Conservation (phyloP, 1,140 invertebrate species). For the Pogonomyrmex barbatus region DNA sequence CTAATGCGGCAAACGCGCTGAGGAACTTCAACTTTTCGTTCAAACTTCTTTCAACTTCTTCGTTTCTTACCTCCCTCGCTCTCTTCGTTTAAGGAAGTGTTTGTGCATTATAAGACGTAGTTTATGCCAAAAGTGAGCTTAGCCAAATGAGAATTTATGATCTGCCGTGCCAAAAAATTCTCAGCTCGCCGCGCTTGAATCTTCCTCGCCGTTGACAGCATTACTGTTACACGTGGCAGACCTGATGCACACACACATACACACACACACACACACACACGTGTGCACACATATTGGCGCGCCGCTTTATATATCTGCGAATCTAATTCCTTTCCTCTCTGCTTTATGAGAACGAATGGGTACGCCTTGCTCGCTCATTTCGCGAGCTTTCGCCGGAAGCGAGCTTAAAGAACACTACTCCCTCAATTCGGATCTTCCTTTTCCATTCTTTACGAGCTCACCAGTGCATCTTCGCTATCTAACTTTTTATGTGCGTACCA, state of each 20-base stretch:
- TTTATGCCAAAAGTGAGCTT: constrained; percentile 58
- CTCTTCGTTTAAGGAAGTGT: constrained; percentile 22
- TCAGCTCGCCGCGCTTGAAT: not conserved
- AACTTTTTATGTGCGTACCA: not conserved
- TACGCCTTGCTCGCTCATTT: constrained; percentile 50
- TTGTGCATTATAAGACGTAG: constrained; percentile 49
- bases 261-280: not conserved
- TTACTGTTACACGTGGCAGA: constrained; percentile 15
- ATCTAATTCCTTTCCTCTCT: constrained; percentile 56
- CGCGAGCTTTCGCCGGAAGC: constrained; percentile 16
- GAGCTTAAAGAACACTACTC: constrained; percentile 31
- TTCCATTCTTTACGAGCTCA: constrained; percentile 35
- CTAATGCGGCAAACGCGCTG: not conserved
- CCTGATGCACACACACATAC: not conserved
- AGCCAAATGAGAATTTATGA: constrained; percentile 67
- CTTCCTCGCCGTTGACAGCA: not conserved
- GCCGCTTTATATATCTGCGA: constrained; percentile 13
- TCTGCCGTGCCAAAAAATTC: constrained; percentile 44
- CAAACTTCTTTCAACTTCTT: not conserved
- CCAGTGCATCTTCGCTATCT: not conserved
- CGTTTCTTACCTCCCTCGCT: not conserved
- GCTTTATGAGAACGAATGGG: constrained; percentile 63
- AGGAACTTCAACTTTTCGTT: not conserved
- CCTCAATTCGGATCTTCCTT: constrained; percentile 15
- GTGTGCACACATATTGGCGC: not conserved